Evolutionary conservation across 1,140 invertebrate genomes (phyloP), one percentile per base, ranked within the genome.

Genomic region (Leptinotarsa lineolata): DNA sequence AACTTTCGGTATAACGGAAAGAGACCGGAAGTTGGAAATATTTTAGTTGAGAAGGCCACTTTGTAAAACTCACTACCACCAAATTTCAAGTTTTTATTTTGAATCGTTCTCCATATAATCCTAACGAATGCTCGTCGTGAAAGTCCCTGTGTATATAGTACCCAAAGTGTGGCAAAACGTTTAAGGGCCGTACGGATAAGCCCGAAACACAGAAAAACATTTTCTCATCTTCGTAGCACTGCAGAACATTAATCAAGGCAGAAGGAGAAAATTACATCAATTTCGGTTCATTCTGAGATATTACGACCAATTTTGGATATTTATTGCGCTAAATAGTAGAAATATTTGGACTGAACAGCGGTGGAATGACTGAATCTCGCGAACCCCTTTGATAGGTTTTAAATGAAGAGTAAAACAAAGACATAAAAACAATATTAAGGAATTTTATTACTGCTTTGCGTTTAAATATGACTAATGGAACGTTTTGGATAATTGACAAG

Each of bases 341-440:
- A 54, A 54, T 54, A 54, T 54, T 54, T 54, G 15, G 15, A n/a
- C 5, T 54, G 13, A 54, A n/a, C 15, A 54, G 48, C 48, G 48
- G 48, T 54, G n/a, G 48, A 54, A 54, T 54, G 48, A 54, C 48
- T 54, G n/a, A 54, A 54, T 54, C 48, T 54, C 15, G n/a, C 15
- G 48, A n/a, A 54, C 48, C 13, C 48, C 48, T 12, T n/a, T 3
- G 13, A 54, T 54, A 54, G 48, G 1, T 54, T 54, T 54, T n/a
- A 54, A 54, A 54, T 54, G 48, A n/a, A 54, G 15, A 54, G 4
- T 16, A 13, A n/a, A 16, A 54, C 48, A n/a, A 54, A n/a, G 48
- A 54, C 13, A 54, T 54, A 16, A n/a, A 54, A 2, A 15, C 48
- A 54, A 54, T 54, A 54, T 54, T 54, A 6, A 2, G 2, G 13